phyloP scores from a whole-genome alignment of 2,797 vertebrate species.

The Tenualosa thibaudeaui region DNA sequence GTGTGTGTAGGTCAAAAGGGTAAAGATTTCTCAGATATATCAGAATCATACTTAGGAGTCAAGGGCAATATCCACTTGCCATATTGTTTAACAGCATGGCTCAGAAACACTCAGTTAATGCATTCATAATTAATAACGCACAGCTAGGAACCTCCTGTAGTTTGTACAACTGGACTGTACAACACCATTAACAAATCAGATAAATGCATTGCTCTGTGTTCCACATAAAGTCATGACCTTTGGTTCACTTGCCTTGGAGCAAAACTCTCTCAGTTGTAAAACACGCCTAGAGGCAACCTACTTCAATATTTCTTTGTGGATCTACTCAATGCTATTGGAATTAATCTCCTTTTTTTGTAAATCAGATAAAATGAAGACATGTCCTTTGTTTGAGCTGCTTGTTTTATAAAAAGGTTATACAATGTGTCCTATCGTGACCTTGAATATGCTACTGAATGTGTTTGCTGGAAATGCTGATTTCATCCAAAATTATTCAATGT shows the following conservation, averaged over 20 bases:
- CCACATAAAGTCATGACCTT: not conserved
- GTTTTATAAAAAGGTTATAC: not conserved
- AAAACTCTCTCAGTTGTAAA: not conserved
- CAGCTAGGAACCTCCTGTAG: not conserved
- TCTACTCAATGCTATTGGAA: not conserved
- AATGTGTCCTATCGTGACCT: not conserved
- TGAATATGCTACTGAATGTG: not conserved
- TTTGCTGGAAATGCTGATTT: not conserved
- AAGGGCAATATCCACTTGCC: not conserved
- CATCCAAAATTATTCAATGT: not conserved
- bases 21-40: not conserved
- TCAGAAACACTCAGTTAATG: not conserved
- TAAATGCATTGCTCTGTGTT: not conserved
- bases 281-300: not conserved
- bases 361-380: not conserved
- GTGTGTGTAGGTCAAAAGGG: conserved; percentile 5
- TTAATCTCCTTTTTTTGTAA: not conserved
- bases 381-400: not conserved
- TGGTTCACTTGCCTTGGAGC: not conserved
- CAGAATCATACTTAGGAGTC: not conserved
- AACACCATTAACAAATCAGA: not conserved
- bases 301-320: not conserved
- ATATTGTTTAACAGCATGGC: not conserved
- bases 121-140: not conserved
- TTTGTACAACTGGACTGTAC: not conserved